Evolutionary conservation across 2,888 invertebrate species (phyloP).

Genomic region (Acleris emargana): DNA sequence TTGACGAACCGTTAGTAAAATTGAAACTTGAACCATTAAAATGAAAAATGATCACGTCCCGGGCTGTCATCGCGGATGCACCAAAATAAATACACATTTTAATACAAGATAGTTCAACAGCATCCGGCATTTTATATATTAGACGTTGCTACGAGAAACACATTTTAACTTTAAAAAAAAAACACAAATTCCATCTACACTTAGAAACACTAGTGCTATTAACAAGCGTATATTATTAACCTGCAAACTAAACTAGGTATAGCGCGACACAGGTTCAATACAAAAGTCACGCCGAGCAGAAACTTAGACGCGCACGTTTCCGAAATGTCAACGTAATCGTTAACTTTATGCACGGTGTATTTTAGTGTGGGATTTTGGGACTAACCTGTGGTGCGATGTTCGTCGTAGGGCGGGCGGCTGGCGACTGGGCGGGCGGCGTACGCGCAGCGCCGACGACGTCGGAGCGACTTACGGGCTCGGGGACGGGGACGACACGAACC

Average conservation of each 20-base stretch:
- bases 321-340: conserved; percentile 4
- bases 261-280: too few species aligned
- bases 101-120: conserved; percentile 12
- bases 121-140: conserved; percentile 21
- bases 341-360: conserved; percentile 21
- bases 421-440: conserved; percentile 78
- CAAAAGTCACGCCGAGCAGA: not conserved
- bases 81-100: conserved; percentile 37
- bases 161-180: too few species aligned
- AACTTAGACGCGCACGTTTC: conserved; percentile 12
- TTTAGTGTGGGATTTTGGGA: conserved; percentile 34
- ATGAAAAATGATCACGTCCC: conserved; percentile 41
- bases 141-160: conserved; percentile 1
- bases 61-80: conserved; percentile 49
- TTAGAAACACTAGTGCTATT: too few species aligned
- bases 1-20: too few species aligned
- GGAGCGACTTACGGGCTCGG: conserved; percentile 40
- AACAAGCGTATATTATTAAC: too few species aligned
- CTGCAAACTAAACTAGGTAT: too few species aligned
- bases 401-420: conserved; percentile 75
- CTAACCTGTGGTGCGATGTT: conserved; percentile 68
- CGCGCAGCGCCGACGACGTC: conserved; percentile 50
- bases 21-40: too few species aligned
- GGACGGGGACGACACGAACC: conserved; percentile 44
- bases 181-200: too few species aligned